Base-by-base conservation (phyloP, 2,888 invertebrate species). In the Chironomus tentans region DNA sequence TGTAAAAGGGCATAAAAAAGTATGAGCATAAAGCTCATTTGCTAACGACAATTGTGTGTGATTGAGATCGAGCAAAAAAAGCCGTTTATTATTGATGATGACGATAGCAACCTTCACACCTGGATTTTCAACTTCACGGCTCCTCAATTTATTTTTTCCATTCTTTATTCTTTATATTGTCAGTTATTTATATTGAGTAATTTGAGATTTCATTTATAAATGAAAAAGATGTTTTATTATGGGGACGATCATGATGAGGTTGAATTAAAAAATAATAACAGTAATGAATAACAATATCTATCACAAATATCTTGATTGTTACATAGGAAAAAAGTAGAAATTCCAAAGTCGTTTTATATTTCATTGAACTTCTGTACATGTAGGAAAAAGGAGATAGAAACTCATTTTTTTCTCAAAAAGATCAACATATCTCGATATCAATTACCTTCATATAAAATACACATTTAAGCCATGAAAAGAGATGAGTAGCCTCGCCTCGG, bases 301-400 rank as follows among this genome's bases (percentile, higher is more conserved):
- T 65, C 65, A 7, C 56, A 56, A 21, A 21, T 65, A 65, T 21
- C 65, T 65, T 56, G 38, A 38, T 38, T 38, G 38, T 38, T 38
- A 38, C 38, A 38, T 38, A 38, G 38, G 38, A 24, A 50, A n/a
- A 28, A 12, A 70, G 18, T 15, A 18, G 56, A 70, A 70, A 50
- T 50, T 6, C 21, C 46, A 70, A 70, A 22, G 65, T 38, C 15
- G 6, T 68, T 18, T 38, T 18, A 18, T 3, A 50, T 72, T 72
- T 62, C 72, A 72, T 38, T 72, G 72, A 72, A 72, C 72, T 62
- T 38, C 28, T 62, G 21, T 70, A 47, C 69, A 47, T 70, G 21
- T 21, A 24, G 50, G 48, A 47, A 70, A 28, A 56, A 56, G n/a
- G 4, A 56, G 38, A 38, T 38, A 38, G 38, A 38, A 38, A 38